Evolutionary conservation across 2,797 vertebrate species (phyloP), one percentile per base, ranked within the genome.

Genomic region (Lepilemur ruficaudatus): DNA sequence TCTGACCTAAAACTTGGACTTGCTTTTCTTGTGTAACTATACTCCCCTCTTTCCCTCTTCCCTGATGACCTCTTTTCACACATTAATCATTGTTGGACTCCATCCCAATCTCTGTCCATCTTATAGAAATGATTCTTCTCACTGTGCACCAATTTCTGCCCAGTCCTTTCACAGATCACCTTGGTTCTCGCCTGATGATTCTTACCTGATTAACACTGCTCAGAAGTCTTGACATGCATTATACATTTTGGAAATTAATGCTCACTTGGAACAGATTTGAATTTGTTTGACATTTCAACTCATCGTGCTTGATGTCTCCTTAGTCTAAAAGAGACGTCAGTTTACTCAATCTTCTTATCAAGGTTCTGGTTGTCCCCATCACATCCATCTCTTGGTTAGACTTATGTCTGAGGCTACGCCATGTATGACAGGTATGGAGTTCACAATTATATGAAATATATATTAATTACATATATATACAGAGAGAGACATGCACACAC

Each of bases 201-300:
- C 35, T 43, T 72, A 76, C 23, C 38, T 78, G 52, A 81, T 85
- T 95, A 92, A 48, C 13, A 57, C 15, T 96, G 18, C 20, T 84
- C 10, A 78, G 32, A 95, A 83, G 15, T 69, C 13, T 57, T 80
- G 50, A 81, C 23, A 20, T 14, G 32, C 35, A 23, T n/a, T 35
- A 91, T 9, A 85, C 5, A 65, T 50, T 90, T 83, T 93, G 17
- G 20, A 96, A 95, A 93, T 48, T 46, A 70, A 79, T 85, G 6
- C 50, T 75, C 46, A 4, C 48, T 93, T 94, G 46, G 18, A 89
- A 2, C 1, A 92, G 6, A 69, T 67, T 48, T 88, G n/a, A 67
- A 93, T 84, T 70, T 93, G 11, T 43, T 96, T 63, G 94, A 76
- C 3, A 93, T 12, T 67, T 96, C 79, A 83, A 94, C 57, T 87